Conservation (phyloP, 2,797 vertebrate genomes). For the Hoplostethus mediterraneus region DNA sequence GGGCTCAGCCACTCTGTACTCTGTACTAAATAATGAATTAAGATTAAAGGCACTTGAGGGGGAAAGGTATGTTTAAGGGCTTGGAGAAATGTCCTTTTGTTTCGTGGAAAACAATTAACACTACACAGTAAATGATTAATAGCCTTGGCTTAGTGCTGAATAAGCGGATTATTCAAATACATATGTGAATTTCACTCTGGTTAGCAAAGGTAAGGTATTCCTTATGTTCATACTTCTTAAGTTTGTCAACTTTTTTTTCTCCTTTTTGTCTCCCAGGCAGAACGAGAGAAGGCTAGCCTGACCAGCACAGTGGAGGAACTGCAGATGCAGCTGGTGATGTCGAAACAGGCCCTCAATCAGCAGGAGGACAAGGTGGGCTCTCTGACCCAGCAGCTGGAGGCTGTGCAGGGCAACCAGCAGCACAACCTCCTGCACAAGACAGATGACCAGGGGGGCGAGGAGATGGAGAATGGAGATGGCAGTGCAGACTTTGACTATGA, state of each 20-base stretch:
- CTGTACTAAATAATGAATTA: conserved; percentile 63
- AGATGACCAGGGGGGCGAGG: conserved; percentile 44
- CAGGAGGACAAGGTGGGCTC: conserved; percentile 83
- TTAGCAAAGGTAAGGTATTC: neutral
- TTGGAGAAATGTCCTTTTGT: conserved; percentile 20
- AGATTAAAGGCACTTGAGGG: conserved; percentile 21
- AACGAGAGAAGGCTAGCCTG: conserved; percentile 85
- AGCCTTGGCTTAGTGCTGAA: neutral
- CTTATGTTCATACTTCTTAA: neutral
- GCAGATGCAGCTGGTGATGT: conserved; percentile 84
- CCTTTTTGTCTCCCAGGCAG: conserved; percentile 74
- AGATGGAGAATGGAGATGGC: conserved; percentile 48
- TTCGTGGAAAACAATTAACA: neutral
- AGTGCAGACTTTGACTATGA: conserved; percentile 77
- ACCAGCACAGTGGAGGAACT: conserved; percentile 84
- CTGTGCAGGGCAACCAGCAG: conserved; percentile 63
- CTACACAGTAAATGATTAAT: neutral
- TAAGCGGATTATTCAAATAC: neutral
- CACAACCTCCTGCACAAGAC: conserved; percentile 40
- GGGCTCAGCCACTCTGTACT: conserved; percentile 38
- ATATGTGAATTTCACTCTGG: no score
- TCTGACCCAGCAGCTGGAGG: conserved; percentile 82
- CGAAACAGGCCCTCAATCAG: conserved; percentile 84
- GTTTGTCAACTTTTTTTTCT: neutral
- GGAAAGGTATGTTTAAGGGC: conserved; percentile 17